Base-by-base conservation (phyloP, 2,888 invertebrate genomes). In the Nipponacmea schrenckii region DNA sequence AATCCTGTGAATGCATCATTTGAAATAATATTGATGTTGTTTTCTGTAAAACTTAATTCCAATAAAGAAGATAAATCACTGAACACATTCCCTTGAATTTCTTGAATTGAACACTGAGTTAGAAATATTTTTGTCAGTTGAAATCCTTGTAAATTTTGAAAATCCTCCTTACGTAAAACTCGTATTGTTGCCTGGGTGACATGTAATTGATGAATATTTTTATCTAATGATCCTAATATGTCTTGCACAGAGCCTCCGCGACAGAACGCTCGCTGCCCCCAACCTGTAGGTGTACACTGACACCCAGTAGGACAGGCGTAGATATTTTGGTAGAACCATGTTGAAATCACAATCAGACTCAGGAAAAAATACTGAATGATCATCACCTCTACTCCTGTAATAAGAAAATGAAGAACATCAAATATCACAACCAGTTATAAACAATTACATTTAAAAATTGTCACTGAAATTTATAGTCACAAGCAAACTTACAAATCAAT, bases 1-100 rank as follows among this genome's bases (percentile, higher is more conserved):
- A 84, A 73, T 15, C 79, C 80, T 8, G 39, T 39, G 69, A 84
- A 83, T 0, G 82, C 80, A 46, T 76, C 74, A 5, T 73, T 70
- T 2, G 75, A 69, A 10, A 84, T 74, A 14, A 71, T 74, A 10
- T 68, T 67, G 56, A 84, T 76, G 46, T 76, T 73, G 68, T 84
- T 83, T 20, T 73, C 62, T 17, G 77, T 81, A 20, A 84, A 74
- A 64, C 80, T 78, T 2, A 83, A 73, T 0, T 72, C 67, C 17
- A 68, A 64, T 10, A 83, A 70, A 4, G 73, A 67, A 10, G 44
- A n/a, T 14, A 81, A 56, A n/a, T 68, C 65, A 14, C 48, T 27
- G 66, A 85, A 85, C 24, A 80, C 76, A 31, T 74, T 74, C 14
- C 75, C 78, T 26, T 77, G 62, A 15, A 84, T 75, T 27, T 75